Base-by-base conservation (phyloP, 2,113 vertebrate species). In the Nesogale talazaci region DNA sequence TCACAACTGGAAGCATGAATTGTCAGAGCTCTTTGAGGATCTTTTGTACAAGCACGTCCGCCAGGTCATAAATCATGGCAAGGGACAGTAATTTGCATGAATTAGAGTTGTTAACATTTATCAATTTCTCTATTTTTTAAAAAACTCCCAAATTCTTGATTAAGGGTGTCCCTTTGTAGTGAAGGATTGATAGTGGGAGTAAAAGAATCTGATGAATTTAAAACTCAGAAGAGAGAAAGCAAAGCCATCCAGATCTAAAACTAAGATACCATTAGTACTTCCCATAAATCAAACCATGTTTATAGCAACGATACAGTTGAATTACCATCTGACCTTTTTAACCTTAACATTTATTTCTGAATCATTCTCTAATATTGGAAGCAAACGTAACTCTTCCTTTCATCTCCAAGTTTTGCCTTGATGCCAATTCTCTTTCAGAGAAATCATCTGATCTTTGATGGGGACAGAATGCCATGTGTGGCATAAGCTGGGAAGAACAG, bases 251-350 rank as follows among this genome's bases (percentile, higher is more conserved):
- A 97, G 98, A 98, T 98, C 97, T 97, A 98, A 98, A 98, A 98
- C 98, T 93, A 97, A 98, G 98, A 98, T 98, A 98, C 98, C 98
- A 98, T 98, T 98, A 98, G 98, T 97, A 97, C 95, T 97, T 97
- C 96, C 94, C 98, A 98, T 98, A 98, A 98, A 98, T 98, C 98
- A 98, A 97, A 97, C 96, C 94, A 86, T 98, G 98, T 98, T 98
- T 98, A 98, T 98, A 98, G 98, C 95, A 92, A 97, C 98, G 98
- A 98, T 98, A 98, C 98, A 98, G 98, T 97, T 98, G 98, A 98
- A 98, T 98, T 98, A 98, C 98, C 98, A 98, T 98, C 98, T 98
- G 98, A 98, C 98, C 98, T 98, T 98, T 98, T 98, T 98, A 98
- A 98, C 98, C 98, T 98, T 94, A 97, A 98, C 98, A 98, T 98